Conservation (phyloP, 2,113 vertebrate species). For the Gymnobelideus leadbeateri region DNA sequence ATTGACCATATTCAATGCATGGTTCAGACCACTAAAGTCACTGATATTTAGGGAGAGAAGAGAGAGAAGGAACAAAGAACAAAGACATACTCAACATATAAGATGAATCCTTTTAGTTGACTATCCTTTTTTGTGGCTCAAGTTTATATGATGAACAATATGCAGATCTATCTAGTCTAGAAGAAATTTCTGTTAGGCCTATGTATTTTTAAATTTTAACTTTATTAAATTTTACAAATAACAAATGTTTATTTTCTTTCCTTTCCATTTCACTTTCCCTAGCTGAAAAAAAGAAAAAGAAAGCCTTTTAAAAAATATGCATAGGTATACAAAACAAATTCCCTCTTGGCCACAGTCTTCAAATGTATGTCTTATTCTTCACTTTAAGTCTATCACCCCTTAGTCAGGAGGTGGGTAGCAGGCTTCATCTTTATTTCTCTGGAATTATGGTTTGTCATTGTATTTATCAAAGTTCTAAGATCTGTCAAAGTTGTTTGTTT, state of each 20-base stretch:
- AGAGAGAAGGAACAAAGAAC: not conserved
- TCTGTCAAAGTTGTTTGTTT: not conserved
- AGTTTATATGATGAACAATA: not conserved
- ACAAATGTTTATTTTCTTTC: not conserved
- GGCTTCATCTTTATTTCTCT: no score
- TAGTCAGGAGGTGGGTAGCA: no score
- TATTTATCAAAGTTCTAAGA: no score
- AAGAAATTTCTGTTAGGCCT: not conserved
- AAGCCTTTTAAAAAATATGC: not conserved
- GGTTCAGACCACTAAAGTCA: not conserved
- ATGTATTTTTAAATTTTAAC: not conserved
- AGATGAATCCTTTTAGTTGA: slow-evolving; percentile 7
- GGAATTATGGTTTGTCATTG: no score
- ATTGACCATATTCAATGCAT: not conserved
- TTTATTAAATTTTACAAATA: not conserved
- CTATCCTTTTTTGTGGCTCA: not conserved
- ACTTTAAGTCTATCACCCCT: not conserved
- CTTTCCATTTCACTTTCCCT: not conserved
- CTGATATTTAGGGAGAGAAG: not conserved
- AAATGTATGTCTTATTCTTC: not conserved
- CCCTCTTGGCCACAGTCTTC: not conserved
- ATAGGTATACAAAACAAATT: not conserved
- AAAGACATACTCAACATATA: not conserved
- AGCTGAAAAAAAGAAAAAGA: not conserved
- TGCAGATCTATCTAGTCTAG: slow-evolving; percentile 8